These are phyloP conservation scores for Ectemnius cavifrons DNA, from an alignment of 2,888 invertebrate species.

Conservation along the genomic window DNA sequence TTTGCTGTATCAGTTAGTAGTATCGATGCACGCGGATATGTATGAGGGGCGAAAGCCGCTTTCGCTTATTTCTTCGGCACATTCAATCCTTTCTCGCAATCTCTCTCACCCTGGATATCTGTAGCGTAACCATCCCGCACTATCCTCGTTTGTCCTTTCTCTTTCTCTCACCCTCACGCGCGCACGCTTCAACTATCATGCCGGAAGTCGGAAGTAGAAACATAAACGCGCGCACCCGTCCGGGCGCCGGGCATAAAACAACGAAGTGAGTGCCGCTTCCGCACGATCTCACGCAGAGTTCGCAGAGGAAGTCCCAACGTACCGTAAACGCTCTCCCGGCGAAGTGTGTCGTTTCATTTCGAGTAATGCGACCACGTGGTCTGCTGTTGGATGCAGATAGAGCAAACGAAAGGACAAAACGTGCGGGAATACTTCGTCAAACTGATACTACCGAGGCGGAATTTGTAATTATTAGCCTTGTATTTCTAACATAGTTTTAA, in stretches of 20 bases:
- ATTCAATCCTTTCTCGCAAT: no score
- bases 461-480: no score
- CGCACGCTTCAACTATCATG: not conserved
- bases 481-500: constrained; percentile 32
- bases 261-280: constrained; percentile 42
- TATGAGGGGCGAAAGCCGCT: no score
- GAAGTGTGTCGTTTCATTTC: constrained; percentile 11
- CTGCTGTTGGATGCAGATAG: constrained; percentile 8
- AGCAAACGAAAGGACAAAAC: not conserved
- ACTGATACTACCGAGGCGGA: no score
- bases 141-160: not conserved
- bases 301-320: not conserved
- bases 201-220: constrained; percentile 47
- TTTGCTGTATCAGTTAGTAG: no score
- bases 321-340: constrained; percentile 1
- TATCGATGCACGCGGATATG: no score
- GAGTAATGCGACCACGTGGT: not conserved
- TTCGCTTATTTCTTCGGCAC: no score
- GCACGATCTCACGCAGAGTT: constrained; percentile 28
- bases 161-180: not conserved
- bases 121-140: constrained; percentile 8
- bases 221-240: constrained; percentile 33
- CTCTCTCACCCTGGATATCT: constrained; percentile 19
- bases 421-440: no score
- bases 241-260: constrained; percentile 39